Evolutionary conservation across 1,140 invertebrate species (phyloP), one percentile per base, ranked within the genome.

Genomic region (Drosophila ambigua): DNA sequence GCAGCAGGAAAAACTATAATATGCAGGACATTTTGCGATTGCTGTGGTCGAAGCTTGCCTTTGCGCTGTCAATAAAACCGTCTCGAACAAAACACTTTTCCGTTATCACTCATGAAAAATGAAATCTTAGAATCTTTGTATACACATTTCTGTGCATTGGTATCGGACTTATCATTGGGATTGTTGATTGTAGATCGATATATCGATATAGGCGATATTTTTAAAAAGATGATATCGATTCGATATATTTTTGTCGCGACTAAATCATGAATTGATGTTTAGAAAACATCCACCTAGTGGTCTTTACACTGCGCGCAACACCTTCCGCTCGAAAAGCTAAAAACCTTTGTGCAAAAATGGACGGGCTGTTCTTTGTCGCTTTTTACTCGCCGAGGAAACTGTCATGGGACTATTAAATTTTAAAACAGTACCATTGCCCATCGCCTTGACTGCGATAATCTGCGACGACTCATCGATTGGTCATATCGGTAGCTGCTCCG

Each of bases 111-210:
- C 78, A 87, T 59, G 61, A 20, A 85, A 85, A 87, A 78, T 77
- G 71, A 20, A 64, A 85, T 77, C 75, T 87, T 87, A 78, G 63
- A 88, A 63, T 85, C 87, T 84, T 85, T 85, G 82, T 85, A 77
- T 85, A 85, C 84, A 85, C 82, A 77, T 77, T 77, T 75, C 51
- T 23, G 20, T 41, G 35, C 43, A 44, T 43, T 43, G 49, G 16
- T 20, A 20, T 20, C 20, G 20, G 20, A 20, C 20, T 20, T 20
- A 20, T 20, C 20, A 20, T 20, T 20, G 2, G 20, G 20, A 20
- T 20, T 20, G 20, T 20, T 20, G 20, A 20, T 20, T 20, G 1
- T 20, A 20, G 20, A 20, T 20, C 20, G 20, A 20, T 20, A 20
- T 20, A 20, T 20, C 20, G 20, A 20, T 20, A 20, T 20, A 20